Base-by-base conservation (phyloP, 2,113 vertebrate species). In the Seriola rivoliana region DNA sequence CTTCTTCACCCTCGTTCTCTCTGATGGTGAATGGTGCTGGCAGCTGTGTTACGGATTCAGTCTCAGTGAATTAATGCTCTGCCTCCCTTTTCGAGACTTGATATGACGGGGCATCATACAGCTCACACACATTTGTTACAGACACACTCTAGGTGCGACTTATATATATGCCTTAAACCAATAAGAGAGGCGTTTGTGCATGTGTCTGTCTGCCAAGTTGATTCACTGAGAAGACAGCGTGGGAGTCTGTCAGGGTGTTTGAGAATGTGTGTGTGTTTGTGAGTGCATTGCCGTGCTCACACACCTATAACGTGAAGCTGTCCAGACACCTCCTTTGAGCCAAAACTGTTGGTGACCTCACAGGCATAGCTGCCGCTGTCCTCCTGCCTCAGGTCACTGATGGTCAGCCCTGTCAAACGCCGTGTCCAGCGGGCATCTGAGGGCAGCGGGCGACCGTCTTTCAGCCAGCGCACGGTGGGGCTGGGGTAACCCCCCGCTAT, bases 311-410 rank as follows among this genome's bases (percentile, higher is more conserved):
- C 95, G 0, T 95, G 97, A 90, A 99, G 96, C 92, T 95, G 96
- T 75, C 97, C 98, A 0, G 97, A 98, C 93, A 97, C 97, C 90
- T 99, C 98, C 84, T 97, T 96, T 1, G 97, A 99, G 84, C 98
- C 98, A 2, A 99, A 99, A 90, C 97, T 99, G 95, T 99, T 99
- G 93, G 97, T 99, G 92, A 99, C 97, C 92, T 99, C 98, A 58
- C 98, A 99, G 70, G 98, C 97, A 85, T 99, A 99, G 89, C 96
- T 97, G 75, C 98, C 98, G 0, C 97, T 98, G 96, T 99, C 98
- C 89, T 99, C 98, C 32, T 96, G 95, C 14, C 96, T 95, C 89
- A 99, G 95, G 93, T 97, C 98, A 0, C 95, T 97, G 95, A 99
- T 97, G 89, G 96, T 97, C 89, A 99, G 95, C 23, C 98, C 98